Evolutionary conservation across 2,888 invertebrate genomes (phyloP).

Genomic region (Dysmachus trigonus): DNA sequence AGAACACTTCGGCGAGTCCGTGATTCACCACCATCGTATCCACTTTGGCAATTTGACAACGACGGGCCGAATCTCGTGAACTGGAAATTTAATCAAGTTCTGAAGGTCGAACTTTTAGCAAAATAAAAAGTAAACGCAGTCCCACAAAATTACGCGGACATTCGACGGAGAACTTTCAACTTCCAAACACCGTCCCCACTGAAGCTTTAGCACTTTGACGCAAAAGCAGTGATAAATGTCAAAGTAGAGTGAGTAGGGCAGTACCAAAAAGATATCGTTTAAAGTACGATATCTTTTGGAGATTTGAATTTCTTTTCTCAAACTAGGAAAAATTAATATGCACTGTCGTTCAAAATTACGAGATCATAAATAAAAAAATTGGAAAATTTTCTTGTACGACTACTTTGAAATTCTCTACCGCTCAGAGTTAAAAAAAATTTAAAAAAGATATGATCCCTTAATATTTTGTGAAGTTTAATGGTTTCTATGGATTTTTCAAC

Average conservation of each 20-base stretch:
- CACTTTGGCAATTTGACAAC: background rate
- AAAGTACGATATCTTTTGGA: too few relatives aligned
- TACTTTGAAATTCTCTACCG: too few relatives aligned
- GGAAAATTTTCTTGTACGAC: too few relatives aligned
- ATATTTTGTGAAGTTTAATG: too few relatives aligned
- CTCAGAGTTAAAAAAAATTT: too few relatives aligned
- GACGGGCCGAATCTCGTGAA: background rate
- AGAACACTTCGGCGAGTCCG: background rate
- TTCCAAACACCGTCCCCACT: background rate
- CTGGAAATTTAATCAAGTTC: background rate
- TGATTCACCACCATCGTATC: background rate
- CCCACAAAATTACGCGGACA: background rate
- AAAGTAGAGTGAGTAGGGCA: background rate
- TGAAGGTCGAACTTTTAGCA: background rate
- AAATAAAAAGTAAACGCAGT: background rate
- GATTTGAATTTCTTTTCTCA: background rate
- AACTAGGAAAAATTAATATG: too few relatives aligned
- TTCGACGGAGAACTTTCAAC: background rate
- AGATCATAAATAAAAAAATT: too few relatives aligned
- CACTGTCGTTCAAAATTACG: too few relatives aligned
- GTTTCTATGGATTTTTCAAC: too few relatives aligned
- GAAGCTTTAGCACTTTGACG: background rate
- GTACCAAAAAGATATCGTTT: background rate
- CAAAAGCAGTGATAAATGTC: constrained; percentile 18
- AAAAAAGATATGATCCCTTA: too few relatives aligned